Percentiles rank a stretch among this genome's conserved stretches.
These are phyloP conservation scores for Epirrhoe tristata DNA, from an alignment of 2,888 invertebrate genomes.

Conservation along the genomic window DNA sequence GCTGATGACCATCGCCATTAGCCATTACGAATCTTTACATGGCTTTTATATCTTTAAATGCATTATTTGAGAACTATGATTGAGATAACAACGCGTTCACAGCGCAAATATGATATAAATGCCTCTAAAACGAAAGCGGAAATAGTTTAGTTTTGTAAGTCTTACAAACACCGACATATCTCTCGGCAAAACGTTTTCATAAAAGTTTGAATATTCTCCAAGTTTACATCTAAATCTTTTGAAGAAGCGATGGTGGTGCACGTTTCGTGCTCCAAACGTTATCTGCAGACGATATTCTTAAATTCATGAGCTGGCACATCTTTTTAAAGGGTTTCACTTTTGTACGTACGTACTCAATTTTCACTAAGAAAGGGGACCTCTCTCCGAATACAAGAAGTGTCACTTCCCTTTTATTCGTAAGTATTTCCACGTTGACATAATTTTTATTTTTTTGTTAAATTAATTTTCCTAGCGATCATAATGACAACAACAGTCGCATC, in stretches of 20 bases:
- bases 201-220: conserved; percentile 4
- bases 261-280: conserved; percentile 27
- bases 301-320: conserved; percentile 50
- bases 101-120: too few species aligned
- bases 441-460: too few species aligned
- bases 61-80: too few species aligned
- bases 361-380: background rate
- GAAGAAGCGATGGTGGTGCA: conserved; percentile 23
- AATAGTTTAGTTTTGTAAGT: too few species aligned
- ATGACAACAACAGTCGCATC: too few species aligned
- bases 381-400: too few species aligned
- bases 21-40: background rate
- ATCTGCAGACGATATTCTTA: conserved; percentile 37
- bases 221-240: conserved; percentile 19
- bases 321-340: conserved; percentile 25
- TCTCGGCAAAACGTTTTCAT: conserved; percentile 5
- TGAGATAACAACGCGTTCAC: too few species aligned
- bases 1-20: conserved; percentile 28
- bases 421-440: too few species aligned
- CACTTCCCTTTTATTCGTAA: too few species aligned
- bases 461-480: too few species aligned
- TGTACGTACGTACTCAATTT: background rate
- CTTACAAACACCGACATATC: background rate
- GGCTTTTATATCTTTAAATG: too few species aligned
- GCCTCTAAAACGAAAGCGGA: too few species aligned